These are phyloP conservation scores for Lerema accius DNA, from an alignment of 1,140 invertebrate species.

Conservation along the genomic window DNA sequence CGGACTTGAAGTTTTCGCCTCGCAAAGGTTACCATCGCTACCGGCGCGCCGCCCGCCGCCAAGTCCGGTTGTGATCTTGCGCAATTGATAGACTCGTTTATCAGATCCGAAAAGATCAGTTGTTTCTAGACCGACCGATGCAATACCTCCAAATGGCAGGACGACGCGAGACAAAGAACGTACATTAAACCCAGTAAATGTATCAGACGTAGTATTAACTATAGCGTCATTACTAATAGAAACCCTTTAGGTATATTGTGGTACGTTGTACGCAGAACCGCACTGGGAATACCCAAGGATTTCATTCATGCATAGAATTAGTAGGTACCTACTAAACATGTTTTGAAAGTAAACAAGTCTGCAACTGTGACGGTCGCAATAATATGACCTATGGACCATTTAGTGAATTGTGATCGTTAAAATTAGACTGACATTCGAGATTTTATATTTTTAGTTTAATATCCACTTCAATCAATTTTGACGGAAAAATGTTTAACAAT, in stretches of 20 bases:
- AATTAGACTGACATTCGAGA: not conserved
- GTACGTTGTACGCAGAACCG: conserved; percentile 33
- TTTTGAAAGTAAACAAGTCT: conserved; percentile 60
- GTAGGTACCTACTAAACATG: conserved; percentile 44
- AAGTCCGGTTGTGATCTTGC: conserved; percentile 72
- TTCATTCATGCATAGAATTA: conserved; percentile 64
- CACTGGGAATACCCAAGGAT: conserved; percentile 65
- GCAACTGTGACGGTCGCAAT: conserved; percentile 40
- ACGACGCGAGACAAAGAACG: conserved; percentile 27
- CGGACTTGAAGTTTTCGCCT: conserved; percentile 76
- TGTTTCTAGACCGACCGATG: conserved; percentile 58
- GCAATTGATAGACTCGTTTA: conserved; percentile 76
- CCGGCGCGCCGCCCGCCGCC: conserved; percentile 49
- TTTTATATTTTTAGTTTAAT: too few relatives aligned
- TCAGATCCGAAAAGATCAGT: conserved; percentile 75
- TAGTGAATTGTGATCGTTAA: not conserved
- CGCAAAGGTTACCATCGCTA: conserved; percentile 71
- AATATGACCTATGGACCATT: conserved; percentile 14
- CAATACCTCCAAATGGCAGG: conserved; percentile 35
- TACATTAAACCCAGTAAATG: not conserved
- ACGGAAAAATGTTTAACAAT: not conserved
- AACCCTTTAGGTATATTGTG: conserved; percentile 5
- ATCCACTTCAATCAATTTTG: not conserved
- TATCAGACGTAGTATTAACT: not conserved
- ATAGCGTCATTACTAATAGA: not conserved